phyloP scores from a whole-genome alignment of 2,113 vertebrate genomes.

The Boulengerochromis microlepis region DNA sequence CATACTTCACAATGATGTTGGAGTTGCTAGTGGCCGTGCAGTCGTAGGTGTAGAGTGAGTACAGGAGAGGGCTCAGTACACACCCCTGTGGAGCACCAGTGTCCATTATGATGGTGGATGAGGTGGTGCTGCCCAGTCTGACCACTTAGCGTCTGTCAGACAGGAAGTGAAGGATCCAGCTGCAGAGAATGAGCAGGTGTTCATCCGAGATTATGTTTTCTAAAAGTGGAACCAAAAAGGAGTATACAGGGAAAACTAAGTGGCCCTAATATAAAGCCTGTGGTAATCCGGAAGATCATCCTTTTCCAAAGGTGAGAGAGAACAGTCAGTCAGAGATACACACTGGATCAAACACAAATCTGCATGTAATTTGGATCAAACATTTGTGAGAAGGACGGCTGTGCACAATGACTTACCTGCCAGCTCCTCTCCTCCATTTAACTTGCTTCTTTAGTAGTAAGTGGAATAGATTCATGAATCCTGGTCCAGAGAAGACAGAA shows the following conservation, averaged over 20 bases:
- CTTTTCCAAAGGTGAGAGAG: too few relatives aligned
- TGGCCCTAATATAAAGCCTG: too few relatives aligned
- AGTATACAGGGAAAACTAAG: neutral
- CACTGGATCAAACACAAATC: neutral
- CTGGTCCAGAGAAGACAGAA: neutral
- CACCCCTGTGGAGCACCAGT: too few relatives aligned
- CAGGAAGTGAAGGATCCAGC: too few relatives aligned
- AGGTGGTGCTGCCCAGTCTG: too few relatives aligned
- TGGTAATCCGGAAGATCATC: too few relatives aligned
- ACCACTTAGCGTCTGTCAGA: too few relatives aligned
- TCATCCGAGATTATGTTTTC: neutral
- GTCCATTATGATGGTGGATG: accelerated
- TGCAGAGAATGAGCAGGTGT: neutral
- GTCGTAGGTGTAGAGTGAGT: accelerated
- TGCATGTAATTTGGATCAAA: neutral
- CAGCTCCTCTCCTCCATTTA: accelerated
- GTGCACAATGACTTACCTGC: accelerated
- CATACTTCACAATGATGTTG: too few relatives aligned
- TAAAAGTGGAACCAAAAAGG: neutral
- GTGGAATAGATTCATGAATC: accelerated
- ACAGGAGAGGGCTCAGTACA: too few relatives aligned
- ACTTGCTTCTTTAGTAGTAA: neutral
- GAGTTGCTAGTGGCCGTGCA: accelerated
- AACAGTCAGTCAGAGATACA: too few relatives aligned
- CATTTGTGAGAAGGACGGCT: accelerated